phyloP scores from a whole-genome alignment of 2,113 vertebrate species.

The Thinocorus orbignyianus region DNA sequence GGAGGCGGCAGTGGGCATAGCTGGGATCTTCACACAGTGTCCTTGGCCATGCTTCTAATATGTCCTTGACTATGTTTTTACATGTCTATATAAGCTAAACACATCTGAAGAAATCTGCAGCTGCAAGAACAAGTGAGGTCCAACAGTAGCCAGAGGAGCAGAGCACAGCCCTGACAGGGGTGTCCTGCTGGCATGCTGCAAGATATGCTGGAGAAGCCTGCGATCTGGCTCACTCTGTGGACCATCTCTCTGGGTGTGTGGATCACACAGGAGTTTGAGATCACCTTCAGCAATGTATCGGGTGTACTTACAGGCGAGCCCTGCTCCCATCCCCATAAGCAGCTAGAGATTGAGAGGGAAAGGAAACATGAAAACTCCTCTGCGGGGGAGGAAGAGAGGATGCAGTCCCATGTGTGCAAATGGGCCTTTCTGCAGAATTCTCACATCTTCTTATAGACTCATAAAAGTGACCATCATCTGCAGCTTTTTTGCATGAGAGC shows the following conservation, averaged over 20 bases:
- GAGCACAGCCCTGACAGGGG: not conserved
- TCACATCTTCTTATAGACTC: not conserved
- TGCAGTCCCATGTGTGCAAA: not conserved
- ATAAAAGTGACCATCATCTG: not conserved
- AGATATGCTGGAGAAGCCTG: not conserved
- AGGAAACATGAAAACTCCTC: not conserved
- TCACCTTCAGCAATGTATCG: not conserved
- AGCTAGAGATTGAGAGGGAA: not conserved
- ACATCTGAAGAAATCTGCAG: not conserved
- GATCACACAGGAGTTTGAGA: not conserved
- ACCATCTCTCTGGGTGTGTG: not conserved
- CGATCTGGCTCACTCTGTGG: not conserved
- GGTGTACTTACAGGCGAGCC: not conserved
- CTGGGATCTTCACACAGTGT: not conserved
- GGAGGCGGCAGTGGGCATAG: not conserved
- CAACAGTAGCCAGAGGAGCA: fast-evolving
- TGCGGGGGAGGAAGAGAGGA: not conserved
- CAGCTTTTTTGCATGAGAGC: not conserved
- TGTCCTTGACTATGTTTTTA: not conserved
- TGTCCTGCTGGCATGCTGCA: not conserved
- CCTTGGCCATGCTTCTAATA: not conserved
- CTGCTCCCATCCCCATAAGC: not conserved
- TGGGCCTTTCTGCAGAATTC: not conserved
- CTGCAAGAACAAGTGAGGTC: not conserved
- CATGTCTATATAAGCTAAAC: not conserved